Conservation (phyloP, 2,113 vertebrate genomes). For the Xyliphius kryptos region DNA sequence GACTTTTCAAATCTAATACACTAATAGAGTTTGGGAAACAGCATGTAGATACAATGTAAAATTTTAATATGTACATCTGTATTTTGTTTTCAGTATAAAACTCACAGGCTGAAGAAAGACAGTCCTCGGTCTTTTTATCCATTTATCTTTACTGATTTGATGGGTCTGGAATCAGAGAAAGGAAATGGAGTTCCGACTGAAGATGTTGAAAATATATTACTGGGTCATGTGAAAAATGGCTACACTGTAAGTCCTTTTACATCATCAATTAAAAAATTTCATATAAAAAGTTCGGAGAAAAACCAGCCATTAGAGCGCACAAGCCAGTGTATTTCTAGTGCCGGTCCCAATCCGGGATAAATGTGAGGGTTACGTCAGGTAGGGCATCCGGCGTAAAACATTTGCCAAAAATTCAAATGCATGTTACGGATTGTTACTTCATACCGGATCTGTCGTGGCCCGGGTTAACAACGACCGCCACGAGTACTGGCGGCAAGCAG, state of each 20-base stretch:
- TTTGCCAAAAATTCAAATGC: no score
- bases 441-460: no score
- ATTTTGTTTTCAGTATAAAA: conserved; percentile 12
- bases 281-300: no score
- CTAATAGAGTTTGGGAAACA: not conserved
- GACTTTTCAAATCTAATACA: not conserved
- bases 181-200: not conserved
- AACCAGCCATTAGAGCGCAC: no score
- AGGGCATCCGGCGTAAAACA: no score
- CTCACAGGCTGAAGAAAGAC: conserved; percentile 11
- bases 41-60: not conserved
- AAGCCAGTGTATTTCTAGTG: no score
- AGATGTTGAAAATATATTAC: not conserved
- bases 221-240: conserved; percentile 4
- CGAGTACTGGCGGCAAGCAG: no score
- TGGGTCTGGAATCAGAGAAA: conserved; percentile 3
- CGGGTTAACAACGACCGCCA: no score
- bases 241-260: conserved; percentile 18
- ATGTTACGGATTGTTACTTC: no score
- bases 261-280: not conserved
- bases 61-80: not conserved
- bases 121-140: not conserved
- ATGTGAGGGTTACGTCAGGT: no score
- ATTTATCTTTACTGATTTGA: conserved; percentile 24
- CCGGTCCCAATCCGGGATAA: no score